Conservation (phyloP, 2,113 vertebrate genomes). For the Myanophis thanlyinensis region DNA sequence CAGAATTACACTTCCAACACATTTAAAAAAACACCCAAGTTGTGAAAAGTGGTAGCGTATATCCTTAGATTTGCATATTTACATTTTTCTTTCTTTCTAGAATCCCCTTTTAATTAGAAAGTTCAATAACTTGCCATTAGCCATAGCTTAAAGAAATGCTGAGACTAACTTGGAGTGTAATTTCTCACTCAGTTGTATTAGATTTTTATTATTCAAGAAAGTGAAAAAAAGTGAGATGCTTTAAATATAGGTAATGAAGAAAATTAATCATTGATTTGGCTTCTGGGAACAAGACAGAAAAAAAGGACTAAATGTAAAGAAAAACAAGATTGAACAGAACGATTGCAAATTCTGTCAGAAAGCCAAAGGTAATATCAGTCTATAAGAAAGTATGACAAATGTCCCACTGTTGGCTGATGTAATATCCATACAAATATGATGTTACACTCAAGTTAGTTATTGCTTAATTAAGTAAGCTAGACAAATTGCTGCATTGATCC, state of each 20-base stretch:
- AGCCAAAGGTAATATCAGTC: not conserved
- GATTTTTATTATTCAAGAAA: not conserved
- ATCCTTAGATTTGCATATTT: not conserved
- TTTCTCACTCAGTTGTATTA: not conserved
- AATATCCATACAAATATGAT: not conserved
- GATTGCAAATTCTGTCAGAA: not conserved
- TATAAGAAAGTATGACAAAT: not conserved
- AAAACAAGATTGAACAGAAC: not conserved
- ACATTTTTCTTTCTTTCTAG: not conserved
- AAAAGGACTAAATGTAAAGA: constrained; percentile 7
- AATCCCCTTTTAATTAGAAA: not conserved
- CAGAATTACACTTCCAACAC: not conserved
- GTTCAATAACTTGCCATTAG: not conserved
- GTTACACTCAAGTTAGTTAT: not conserved
- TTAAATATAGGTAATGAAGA: not conserved
- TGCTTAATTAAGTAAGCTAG: not conserved
- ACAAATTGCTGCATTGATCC: not conserved
- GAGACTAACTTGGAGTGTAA: not conserved
- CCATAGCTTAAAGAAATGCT: not conserved
- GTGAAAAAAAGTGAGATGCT: not conserved
- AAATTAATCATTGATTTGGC: not conserved
- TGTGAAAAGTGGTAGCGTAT: not conserved
- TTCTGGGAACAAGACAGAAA: not conserved
- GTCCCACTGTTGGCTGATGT: not conserved
- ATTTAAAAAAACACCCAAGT: not conserved